phyloP scores from a whole-genome alignment of 2,888 invertebrate species.

The Enoplolaimus lenunculus region DNA sequence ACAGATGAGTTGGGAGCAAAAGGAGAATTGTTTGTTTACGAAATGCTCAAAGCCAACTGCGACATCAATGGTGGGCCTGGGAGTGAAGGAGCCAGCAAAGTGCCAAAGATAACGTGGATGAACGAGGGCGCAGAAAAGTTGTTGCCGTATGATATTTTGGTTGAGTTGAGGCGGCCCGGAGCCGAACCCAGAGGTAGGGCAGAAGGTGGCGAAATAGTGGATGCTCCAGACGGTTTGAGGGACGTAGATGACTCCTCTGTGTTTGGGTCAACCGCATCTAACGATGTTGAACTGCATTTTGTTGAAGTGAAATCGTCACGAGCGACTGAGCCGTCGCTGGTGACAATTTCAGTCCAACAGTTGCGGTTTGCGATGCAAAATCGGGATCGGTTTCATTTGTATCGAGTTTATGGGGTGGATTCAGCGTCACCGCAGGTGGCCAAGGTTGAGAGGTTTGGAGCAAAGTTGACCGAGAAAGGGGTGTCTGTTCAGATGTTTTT shows the following conservation, averaged over 20 bases:
- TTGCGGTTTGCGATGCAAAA: background rate
- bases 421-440: background rate
- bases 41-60: background rate
- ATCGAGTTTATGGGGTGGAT: background rate
- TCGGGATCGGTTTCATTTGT: background rate
- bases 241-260: no score
- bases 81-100: no score
- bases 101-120: background rate
- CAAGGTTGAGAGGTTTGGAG: background rate
- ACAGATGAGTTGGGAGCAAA: no score
- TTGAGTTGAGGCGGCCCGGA: background rate
- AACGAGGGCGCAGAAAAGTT: background rate
- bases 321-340: background rate
- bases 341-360: background rate
- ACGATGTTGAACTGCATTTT: background rate
- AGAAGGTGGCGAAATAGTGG: background rate
- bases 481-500: background rate
- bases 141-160: constrained; percentile 13
- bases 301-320: background rate
- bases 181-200: background rate
- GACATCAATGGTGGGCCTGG: background rate
- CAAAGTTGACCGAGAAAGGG: background rate
- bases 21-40: background rate
- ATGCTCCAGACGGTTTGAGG: background rate
- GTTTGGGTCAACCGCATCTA: no score